phyloP scores from a whole-genome alignment of 1,140 invertebrate species.

The Neodiprion lecontei region DNA sequence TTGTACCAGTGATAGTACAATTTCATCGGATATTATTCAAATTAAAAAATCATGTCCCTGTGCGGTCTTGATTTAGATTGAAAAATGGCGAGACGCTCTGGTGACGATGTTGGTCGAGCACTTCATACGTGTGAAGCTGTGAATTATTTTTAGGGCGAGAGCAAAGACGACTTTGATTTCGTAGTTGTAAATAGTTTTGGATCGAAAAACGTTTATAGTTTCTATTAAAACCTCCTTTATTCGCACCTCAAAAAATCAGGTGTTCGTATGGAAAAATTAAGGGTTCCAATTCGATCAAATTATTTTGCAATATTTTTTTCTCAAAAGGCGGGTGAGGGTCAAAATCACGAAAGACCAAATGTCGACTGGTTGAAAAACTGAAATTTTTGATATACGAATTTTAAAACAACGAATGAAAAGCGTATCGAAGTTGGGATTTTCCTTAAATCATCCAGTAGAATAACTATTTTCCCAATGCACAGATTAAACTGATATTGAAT shows the following conservation, averaged over 20 bases:
- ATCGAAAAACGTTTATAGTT: not conserved
- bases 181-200: not conserved
- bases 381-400: too few relatives aligned
- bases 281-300: not conserved
- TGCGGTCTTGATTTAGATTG: not conserved
- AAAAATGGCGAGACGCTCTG: not conserved
- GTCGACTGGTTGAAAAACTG: too few relatives aligned
- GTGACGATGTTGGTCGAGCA: not conserved
- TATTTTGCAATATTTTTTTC: not conserved
- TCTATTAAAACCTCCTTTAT: not conserved
- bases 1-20: not conserved
- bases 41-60: not conserved
- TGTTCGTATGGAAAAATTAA: not conserved
- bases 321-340: not conserved
- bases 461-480: too few relatives aligned
- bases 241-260: not conserved
- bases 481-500: too few relatives aligned
- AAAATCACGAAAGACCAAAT: too few relatives aligned
- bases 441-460: too few relatives aligned
- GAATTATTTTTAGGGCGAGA: too few relatives aligned
- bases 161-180: not conserved
- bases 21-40: not conserved
- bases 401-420: too few relatives aligned
- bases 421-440: too few relatives aligned
- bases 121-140: too few relatives aligned